phyloP scores from a whole-genome alignment of 2,113 vertebrate species.

The Elephas maximus region DNA sequence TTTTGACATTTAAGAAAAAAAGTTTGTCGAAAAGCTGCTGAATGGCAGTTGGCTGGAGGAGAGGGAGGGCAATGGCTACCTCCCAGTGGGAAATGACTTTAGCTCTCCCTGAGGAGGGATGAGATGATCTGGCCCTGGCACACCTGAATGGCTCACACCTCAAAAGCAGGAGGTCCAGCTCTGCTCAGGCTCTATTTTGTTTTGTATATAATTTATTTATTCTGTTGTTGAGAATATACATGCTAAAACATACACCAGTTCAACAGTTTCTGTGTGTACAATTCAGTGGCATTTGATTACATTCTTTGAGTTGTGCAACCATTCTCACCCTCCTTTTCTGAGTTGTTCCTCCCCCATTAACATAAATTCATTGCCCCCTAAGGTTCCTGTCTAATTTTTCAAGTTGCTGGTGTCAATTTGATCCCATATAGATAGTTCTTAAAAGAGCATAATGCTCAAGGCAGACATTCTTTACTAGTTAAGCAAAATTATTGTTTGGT shows the following conservation, averaged over 20 bases:
- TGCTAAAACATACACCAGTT: background rate
- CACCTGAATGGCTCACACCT: background rate
- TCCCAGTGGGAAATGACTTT: background rate
- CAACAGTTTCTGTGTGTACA: background rate
- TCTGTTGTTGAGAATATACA: background rate
- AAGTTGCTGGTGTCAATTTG: background rate
- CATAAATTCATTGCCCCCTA: background rate
- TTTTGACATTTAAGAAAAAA: background rate
- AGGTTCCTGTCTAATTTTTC: background rate
- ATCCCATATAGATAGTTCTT: background rate
- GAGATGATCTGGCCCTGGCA: background rate
- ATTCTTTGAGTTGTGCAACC: background rate
- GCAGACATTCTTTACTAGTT: background rate
- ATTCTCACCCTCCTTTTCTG: background rate
- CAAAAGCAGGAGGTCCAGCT: background rate
- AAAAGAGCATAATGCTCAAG: background rate
- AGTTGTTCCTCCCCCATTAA: background rate
- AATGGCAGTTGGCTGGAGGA: background rate
- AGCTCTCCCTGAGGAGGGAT: background rate
- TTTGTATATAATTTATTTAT: background rate
- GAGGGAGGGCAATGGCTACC: fast-evolving
- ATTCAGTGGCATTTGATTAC: background rate
- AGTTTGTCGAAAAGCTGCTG: background rate
- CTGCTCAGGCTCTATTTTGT: background rate
- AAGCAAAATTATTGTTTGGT: background rate